These are phyloP conservation scores for Ricordea florida DNA, from an alignment of 92 coral and sea anemone species.

Conservation along the genomic window DNA sequence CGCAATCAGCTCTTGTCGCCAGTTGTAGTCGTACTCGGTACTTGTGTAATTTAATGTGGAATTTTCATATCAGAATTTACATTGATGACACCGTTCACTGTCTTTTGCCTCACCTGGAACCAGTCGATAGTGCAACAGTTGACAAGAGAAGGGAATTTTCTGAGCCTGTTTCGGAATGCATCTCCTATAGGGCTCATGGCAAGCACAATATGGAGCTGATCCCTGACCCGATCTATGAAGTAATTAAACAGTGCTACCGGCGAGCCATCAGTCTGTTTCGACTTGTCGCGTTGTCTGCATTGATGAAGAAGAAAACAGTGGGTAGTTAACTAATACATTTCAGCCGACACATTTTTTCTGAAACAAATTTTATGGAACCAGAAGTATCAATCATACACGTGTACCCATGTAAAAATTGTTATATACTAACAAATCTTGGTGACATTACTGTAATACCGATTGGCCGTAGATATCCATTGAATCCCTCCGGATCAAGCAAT, in stretches of 20 bases:
- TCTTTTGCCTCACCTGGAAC: slow-evolving; percentile 82
- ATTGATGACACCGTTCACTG: not conserved
- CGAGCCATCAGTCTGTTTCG: slow-evolving; percentile 98
- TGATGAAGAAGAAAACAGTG: not conserved
- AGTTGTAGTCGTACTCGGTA: too few species aligned
- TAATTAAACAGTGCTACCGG: slow-evolving; percentile 98
- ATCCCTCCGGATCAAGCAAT: too few species aligned
- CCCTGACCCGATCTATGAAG: slow-evolving; percentile 95
- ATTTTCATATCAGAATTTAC: too few species aligned
- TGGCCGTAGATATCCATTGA: too few species aligned
- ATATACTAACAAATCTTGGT: too few species aligned
- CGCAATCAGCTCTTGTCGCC: too few species aligned
- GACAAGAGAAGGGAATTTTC: slow-evolving; percentile 97
- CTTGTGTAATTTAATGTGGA: too few species aligned
- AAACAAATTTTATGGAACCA: too few species aligned
- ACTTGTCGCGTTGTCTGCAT: slow-evolving; percentile 95
- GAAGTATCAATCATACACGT: too few species aligned
- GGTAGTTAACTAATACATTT: not conserved
- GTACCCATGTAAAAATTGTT: too few species aligned
- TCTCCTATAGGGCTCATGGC: slow-evolving; percentile 99
- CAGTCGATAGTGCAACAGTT: slow-evolving; percentile 99
- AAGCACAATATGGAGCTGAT: slow-evolving; percentile 96
- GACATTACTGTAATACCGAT: too few species aligned
- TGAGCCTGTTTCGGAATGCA: slow-evolving; percentile 94
- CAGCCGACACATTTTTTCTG: too few species aligned